Evolutionary conservation across 2,113 vertebrate species (phyloP), one percentile per base, ranked within the genome.

Genomic region (Bagarius yarrelli): DNA sequence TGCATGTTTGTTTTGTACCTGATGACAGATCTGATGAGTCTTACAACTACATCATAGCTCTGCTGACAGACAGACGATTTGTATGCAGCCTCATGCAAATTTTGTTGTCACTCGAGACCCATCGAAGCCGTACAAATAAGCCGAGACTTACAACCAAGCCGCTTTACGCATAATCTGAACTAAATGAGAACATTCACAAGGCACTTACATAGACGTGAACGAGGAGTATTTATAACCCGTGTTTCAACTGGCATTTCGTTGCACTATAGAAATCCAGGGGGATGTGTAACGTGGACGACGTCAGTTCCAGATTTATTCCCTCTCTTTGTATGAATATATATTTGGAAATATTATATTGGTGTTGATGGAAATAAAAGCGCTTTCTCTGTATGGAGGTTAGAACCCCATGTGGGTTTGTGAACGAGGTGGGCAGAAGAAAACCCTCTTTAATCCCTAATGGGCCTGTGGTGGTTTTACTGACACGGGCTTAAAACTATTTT

Each of bases 81-180:
- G 50, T 83, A 83, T 85, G 84, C 84, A 80, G 84, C 80, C 84
- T 56, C 34, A 85, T 83, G 84, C 81, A 77, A 83, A 83, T 83
- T 19, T n/a, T 66, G 2, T n/a, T 77, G 73, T 53, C 84, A 60
- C 78, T 59, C 0, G 73, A 79, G 84, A 71, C 66, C 32, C 83
- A 75, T 44, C 70, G 76, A 82, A 75, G 66, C 69, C 56, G 57
- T 71, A 80, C 66, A 72, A 83, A 83, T 85, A 83, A 85, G 78
- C 81, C n/a, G 36, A n/a, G 67, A 74, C 77, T 76, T 83, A 76
- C 59, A 76, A 81, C 27, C 60, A 34, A 83, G 61, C 30, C 73
- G 70, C 66, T 77, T 40, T 66, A 78, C 73, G 66, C 81, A 78
- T 79, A 83, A 79, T 67, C 52, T 52, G 50, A 53, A 36, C 36